Evolutionary conservation across 2,113 vertebrate species (phyloP).

Genomic region (Trichechus manatus): DNA sequence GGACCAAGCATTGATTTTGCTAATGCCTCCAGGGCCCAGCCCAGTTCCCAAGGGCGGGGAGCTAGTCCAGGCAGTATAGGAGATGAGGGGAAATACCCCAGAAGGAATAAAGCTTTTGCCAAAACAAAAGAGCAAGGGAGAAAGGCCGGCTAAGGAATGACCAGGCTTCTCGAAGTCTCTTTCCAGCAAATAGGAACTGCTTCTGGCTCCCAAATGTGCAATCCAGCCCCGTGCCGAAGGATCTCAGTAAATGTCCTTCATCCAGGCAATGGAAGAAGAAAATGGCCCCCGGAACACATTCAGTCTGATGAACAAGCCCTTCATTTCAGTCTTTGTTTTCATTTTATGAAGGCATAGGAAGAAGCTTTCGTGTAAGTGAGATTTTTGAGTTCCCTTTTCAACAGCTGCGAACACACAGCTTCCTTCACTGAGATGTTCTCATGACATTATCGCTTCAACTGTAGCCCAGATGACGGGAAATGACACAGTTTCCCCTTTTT

Average conservation of each 20-base stretch:
- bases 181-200: fast-evolving
- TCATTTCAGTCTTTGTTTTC: fast-evolving
- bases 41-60: fast-evolving
- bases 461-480: background rate
- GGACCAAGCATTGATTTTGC: fast-evolving
- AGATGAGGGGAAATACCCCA: background rate
- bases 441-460: fast-evolving
- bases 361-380: fast-evolving
- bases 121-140: too few relatives aligned
- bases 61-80: fast-evolving
- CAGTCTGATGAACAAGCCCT: fast-evolving
- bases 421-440: fast-evolving
- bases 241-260: fast-evolving
- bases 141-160: fast-evolving
- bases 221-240: fast-evolving
- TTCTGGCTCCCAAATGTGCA: fast-evolving
- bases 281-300: fast-evolving
- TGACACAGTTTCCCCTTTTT: slow-evolving; percentile 18
- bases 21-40: background rate
- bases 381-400: background rate
- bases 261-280: background rate
- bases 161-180: fast-evolving
- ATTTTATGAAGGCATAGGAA: background rate
- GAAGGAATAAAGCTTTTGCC: background rate
- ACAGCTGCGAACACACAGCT: fast-evolving